Conservation (phyloP, 2,888 invertebrate species). For the Exephanes ischioxanthus region DNA sequence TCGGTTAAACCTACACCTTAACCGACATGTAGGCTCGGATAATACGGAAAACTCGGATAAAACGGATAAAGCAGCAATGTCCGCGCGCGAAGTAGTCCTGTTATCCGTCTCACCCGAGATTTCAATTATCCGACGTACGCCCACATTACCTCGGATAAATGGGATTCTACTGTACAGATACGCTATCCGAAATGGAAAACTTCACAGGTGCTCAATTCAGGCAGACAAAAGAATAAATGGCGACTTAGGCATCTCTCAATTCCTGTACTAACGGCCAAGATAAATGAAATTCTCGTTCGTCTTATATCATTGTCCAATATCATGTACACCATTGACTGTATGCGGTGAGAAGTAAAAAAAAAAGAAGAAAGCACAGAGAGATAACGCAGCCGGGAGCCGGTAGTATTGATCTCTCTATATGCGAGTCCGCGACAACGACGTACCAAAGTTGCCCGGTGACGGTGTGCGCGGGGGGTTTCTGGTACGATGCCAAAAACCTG, state of each 20-base stretch:
- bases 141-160: no score
- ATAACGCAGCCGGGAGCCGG: background rate
- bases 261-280: no score
- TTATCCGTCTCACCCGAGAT: no score
- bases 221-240: background rate
- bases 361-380: background rate
- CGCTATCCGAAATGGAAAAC: background rate
- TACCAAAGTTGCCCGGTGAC: background rate
- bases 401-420: slow-evolving; percentile 9
- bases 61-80: no score
- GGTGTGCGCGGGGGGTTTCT: background rate
- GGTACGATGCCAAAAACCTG: slow-evolving; percentile 14
- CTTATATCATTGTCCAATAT: background rate
- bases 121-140: no score
- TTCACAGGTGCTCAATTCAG: background rate
- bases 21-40: no score
- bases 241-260: no score
- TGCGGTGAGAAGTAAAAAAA: background rate
- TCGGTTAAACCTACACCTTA: no score
- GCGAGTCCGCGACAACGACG: slow-evolving; percentile 2
- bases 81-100: no score
- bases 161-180: background rate
- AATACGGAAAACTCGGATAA: no score
- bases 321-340: background rate
- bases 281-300: background rate